Conservation (phyloP, 2,888 invertebrate species). For the Melanophora roralis region DNA sequence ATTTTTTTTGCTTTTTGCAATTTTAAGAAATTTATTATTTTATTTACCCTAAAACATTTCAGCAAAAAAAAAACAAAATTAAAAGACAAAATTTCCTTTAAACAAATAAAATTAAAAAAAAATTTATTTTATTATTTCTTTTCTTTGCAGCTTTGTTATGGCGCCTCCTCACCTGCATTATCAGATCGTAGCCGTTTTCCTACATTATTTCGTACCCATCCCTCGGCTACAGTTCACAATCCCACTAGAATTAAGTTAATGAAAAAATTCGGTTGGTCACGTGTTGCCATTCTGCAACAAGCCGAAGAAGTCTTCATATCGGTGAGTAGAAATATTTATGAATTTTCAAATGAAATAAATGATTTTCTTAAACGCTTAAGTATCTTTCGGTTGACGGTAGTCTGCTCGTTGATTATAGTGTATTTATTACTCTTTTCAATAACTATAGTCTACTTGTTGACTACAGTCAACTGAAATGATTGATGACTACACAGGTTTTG, state of each 20-base stretch:
- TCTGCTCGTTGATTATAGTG: constrained; percentile 55
- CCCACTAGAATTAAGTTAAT: constrained; percentile 97
- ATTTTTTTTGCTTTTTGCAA: too few species aligned
- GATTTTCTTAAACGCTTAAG: too few species aligned
- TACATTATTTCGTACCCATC: constrained; percentile 98
- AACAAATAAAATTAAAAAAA: background rate
- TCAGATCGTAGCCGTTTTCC: constrained; percentile 98
- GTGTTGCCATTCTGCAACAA: constrained; percentile 97
- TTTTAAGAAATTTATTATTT: background rate
- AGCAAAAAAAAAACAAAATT: too few species aligned
- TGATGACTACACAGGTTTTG: constrained; percentile 2
- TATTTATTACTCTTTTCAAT: constrained; percentile 37
- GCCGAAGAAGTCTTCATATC: constrained; percentile 98
- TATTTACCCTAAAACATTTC: too few species aligned
- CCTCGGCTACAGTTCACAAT: constrained; percentile 99
- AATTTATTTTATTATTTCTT: background rate
- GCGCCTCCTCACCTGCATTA: constrained; percentile 98
- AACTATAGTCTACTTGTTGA: constrained; percentile 55
- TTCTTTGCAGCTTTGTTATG: constrained; percentile 92
- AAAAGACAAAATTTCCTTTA: too few species aligned
- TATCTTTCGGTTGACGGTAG: constrained; percentile 51
- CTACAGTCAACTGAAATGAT: constrained; percentile 45
- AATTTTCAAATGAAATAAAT: background rate
- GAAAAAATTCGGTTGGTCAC: constrained; percentile 98
- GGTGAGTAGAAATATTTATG: constrained; percentile 78